Evolutionary conservation across 1,140 invertebrate species (phyloP).

Genomic region (Neoseiulus cucumeris): DNA sequence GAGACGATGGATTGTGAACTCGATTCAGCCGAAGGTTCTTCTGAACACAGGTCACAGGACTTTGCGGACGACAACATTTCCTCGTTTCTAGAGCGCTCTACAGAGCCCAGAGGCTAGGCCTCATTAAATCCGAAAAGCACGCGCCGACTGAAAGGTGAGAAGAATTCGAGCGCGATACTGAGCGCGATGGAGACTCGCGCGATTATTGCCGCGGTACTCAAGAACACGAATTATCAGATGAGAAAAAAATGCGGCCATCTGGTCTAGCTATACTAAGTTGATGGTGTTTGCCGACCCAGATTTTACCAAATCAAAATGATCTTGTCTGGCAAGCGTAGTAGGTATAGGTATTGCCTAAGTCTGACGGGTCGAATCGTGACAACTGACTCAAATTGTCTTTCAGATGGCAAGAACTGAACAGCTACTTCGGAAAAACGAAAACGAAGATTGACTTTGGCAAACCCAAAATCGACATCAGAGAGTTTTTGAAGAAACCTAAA

Average conservation of each 20-base stretch:
- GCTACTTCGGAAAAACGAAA: neutral
- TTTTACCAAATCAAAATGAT: neutral
- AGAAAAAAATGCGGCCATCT: too few species aligned
- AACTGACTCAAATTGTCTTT: too few species aligned
- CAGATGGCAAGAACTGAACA: conserved; percentile 9
- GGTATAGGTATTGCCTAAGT: neutral
- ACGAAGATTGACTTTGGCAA: neutral
- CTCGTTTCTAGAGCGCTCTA: neutral
- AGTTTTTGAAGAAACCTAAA: neutral
- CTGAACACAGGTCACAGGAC: neutral
- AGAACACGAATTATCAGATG: too few species aligned
- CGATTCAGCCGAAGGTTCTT: neutral
- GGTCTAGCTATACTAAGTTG: too few species aligned
- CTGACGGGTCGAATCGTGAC: too few species aligned
- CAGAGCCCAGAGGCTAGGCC: neutral
- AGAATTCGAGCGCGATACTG: too few species aligned
- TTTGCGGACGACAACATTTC: neutral
- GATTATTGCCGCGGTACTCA: too few species aligned
- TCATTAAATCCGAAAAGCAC: neutral
- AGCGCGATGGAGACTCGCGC: too few species aligned
- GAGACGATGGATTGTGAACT: neutral
- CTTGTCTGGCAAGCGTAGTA: neutral
- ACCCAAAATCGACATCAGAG: neutral
- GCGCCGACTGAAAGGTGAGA: neutral
- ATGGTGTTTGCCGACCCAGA: too few species aligned